A percentile compares a stretch with the other conserved stretches of the same genome.
Conservation (phyloP, 1,140 invertebrate genomes). For the Eciton burchellii region DNA sequence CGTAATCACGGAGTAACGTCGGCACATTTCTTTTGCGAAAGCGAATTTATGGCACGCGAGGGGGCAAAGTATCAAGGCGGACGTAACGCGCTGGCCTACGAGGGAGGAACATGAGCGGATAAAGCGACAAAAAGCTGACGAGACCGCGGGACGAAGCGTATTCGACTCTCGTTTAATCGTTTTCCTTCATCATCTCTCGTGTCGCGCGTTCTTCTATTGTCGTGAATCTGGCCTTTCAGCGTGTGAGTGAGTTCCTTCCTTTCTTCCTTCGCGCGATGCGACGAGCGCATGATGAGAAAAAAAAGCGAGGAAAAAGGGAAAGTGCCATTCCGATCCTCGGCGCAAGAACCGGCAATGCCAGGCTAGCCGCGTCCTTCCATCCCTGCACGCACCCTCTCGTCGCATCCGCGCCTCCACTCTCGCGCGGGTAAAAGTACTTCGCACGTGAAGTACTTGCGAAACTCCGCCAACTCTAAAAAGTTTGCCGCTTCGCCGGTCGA, state of each 20-base stretch:
- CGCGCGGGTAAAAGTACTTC: constrained; percentile 7
- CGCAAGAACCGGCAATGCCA: constrained; percentile 33
- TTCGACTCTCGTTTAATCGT: constrained; percentile 63
- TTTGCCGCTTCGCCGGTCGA: constrained; percentile 37
- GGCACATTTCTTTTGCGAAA: constrained; percentile 20
- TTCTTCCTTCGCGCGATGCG: constrained; percentile 20
- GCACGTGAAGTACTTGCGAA: constrained; percentile 41
- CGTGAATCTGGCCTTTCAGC: neutral
- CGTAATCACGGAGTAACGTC: neutral
- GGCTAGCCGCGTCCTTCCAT: constrained; percentile 5
- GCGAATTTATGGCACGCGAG: constrained; percentile 18
- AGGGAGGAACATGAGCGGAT: neutral
- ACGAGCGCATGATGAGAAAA: constrained; percentile 9
- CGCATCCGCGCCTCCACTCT: neutral
- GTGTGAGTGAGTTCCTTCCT: constrained; percentile 1
- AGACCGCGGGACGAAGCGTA: constrained; percentile 41
- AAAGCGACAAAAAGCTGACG: constrained; percentile 39
- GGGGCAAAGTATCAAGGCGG: constrained; percentile 7
- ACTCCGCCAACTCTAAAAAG: constrained; percentile 52
- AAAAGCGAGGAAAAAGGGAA: constrained; percentile 25
- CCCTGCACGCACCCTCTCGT: neutral
- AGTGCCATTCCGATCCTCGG: constrained; percentile 24
- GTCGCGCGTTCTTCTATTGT: neutral
- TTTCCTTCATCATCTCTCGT: constrained; percentile 57
- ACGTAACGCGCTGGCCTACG: constrained; percentile 1